These are phyloP conservation scores for Phoxinus phoxinus DNA, from an alignment of 2,113 vertebrate species.

Conservation along the genomic window DNA sequence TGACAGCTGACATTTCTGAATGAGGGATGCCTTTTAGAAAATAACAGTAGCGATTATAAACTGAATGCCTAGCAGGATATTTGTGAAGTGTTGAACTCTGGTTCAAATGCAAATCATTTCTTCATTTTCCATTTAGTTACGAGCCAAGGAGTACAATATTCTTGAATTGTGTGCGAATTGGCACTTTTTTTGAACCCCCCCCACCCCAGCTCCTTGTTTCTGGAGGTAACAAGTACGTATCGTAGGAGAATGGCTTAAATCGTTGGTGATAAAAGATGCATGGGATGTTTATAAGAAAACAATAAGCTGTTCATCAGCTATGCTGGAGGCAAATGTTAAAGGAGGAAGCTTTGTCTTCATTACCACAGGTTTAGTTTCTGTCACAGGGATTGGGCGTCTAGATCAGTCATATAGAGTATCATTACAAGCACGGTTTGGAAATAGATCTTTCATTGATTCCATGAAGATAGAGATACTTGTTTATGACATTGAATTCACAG, in stretches of 20 bases:
- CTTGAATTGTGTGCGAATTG: not conserved
- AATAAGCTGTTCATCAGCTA: conserved; percentile 52
- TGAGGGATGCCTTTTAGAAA: conserved; percentile 12
- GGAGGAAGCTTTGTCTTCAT: conserved; percentile 57
- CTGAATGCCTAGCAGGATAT: not conserved
- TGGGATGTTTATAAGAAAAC: conserved; percentile 57
- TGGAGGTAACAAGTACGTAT: conserved; percentile 22
- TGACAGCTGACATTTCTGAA: conserved; percentile 15
- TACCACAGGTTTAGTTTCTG: conserved; percentile 53
- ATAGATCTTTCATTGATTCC: conserved; percentile 50
- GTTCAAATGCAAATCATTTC: not conserved
- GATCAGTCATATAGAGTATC: conserved; percentile 51
- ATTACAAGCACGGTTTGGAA: conserved; percentile 48
- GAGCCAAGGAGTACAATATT: not conserved
- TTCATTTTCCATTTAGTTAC: conserved; percentile 8
- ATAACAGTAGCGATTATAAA: conserved; percentile 22
- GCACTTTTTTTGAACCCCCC: not conserved
- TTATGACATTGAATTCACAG: conserved; percentile 23
- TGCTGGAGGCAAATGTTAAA: conserved; percentile 46
- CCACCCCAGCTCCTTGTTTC: not conserved
- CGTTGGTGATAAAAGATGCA: conserved; percentile 48
- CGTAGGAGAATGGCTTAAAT: conserved; percentile 27
- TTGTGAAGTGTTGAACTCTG: not conserved
- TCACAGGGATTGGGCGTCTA: conserved; percentile 39
- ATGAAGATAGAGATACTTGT: conserved; percentile 9